Base-by-base conservation (phyloP, 2,113 vertebrate genomes). In the Macheiramphus alcinus region DNA sequence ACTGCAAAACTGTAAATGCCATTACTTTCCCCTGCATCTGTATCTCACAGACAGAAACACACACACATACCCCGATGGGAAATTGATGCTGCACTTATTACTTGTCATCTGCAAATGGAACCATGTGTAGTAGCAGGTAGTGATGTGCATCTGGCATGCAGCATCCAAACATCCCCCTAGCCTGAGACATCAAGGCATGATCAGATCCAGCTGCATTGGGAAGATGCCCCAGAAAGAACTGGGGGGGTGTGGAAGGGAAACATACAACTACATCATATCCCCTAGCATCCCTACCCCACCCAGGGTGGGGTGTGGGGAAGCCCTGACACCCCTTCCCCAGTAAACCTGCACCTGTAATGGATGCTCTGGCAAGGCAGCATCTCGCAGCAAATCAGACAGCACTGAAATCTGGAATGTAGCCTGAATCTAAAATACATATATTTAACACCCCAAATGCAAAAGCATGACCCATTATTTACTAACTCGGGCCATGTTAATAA, bases 401-500 rank as follows among this genome's bases (percentile, higher is more conserved):
- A n/a, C 16, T 14, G 40, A 87, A 62, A 83, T 15, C 55, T 82
- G 52, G 56, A 91, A 58, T 38, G 65, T 2, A 93, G 22, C 58
- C 87, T n/a, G 18, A 75, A 45, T 40, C 36, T 20, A 55, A 55
- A 3, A 34, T 23, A 32, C 53, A 43, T 40, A 25, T 52, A 58
- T 84, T 75, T 75, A 74, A 72, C 65, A 76, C 27, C 58, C 55
- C 61, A 80, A 90, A 96, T 53, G 90, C 88, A 94, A 91, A n/a
- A 78, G 40, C 32, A 23, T 34, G 40, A 59, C 61, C 70, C 45
- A 29, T 53, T 97, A 93, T 94, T 97, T 96, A 96, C 94, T 76
- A 90, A 96, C 96, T 52, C 0, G 5, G 66, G 90, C 74, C 59
- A 3, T 21, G 72, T 96, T 97, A 93, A 97, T 97, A 94, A 97